Percentiles rank a stretch among this genome's conserved stretches.
Evolutionary conservation across 1,140 invertebrate species (phyloP).

Genomic region (Tigriopus japonicus): DNA sequence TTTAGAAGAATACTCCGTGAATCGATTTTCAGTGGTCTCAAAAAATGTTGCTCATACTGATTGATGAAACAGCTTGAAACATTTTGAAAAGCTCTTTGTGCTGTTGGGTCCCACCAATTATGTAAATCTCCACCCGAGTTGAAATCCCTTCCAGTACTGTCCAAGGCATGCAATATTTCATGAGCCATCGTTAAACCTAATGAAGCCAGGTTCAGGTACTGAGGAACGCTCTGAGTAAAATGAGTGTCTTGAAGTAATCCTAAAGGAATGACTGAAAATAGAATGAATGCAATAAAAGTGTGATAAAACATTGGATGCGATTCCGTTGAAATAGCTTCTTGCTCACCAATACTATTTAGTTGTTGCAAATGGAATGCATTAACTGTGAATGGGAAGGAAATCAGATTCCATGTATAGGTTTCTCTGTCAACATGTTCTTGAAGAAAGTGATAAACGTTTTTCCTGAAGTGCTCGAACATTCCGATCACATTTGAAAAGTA

Average conservation of each 20-base stretch:
- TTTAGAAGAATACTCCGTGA: background rate
- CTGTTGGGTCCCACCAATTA: background rate
- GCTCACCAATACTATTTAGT: slow-evolving; percentile 10
- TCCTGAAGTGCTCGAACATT: slow-evolving; percentile 6
- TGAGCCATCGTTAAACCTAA: slow-evolving; percentile 4
- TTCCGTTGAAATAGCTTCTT: too few species aligned
- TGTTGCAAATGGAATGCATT: slow-evolving; percentile 11
- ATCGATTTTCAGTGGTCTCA: background rate
- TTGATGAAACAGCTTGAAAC: background rate
- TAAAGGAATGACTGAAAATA: slow-evolving; percentile 3
- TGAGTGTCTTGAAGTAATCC: background rate
- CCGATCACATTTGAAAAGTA: slow-evolving; percentile 1
- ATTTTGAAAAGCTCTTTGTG: background rate
- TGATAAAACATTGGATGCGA: too few species aligned
- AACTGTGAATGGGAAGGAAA: slow-evolving; percentile 9
- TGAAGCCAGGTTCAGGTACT: slow-evolving; percentile 8
- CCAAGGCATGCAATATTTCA: slow-evolving; percentile 3
- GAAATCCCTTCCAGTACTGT: background rate
- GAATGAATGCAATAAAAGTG: too few species aligned
- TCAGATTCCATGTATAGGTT: slow-evolving; percentile 10
- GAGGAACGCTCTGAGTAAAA: background rate
- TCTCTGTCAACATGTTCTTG: background rate
- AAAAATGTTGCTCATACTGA: slow-evolving; percentile 3
- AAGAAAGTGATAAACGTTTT: slow-evolving; percentile 6
- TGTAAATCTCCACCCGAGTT: background rate